Evolutionary conservation across 2,888 invertebrate genomes (phyloP).

Genomic region (Deroplatys truncata): DNA sequence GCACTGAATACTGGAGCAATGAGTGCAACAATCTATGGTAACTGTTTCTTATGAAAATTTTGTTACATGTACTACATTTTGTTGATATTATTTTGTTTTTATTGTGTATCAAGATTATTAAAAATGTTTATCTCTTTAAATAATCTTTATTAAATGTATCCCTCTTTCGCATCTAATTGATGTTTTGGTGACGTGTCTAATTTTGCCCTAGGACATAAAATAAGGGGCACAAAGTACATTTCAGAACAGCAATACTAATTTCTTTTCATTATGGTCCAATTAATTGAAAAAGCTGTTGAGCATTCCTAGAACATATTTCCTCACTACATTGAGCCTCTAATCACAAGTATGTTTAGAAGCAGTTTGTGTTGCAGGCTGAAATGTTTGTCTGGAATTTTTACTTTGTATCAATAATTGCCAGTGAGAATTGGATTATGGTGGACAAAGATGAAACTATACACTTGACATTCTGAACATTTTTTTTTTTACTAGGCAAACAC

Average conservation of each 20-base stretch:
- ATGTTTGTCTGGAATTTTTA: too few species aligned
- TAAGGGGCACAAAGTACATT: not conserved
- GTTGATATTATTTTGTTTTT: not conserved
- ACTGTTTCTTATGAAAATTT: not conserved
- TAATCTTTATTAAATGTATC: not conserved
- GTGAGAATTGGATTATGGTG: too few species aligned
- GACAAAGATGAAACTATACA: too few species aligned
- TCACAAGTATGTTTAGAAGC: too few species aligned
- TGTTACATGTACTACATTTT: not conserved
- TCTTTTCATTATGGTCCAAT: not conserved
- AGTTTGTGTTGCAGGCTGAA: too few species aligned
- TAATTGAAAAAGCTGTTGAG: not conserved
- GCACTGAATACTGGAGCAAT: not conserved
- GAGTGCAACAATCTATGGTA: not conserved
- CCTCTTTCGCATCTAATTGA: not conserved
- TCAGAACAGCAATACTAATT: not conserved
- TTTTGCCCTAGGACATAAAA: not conserved
- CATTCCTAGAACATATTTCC: too few species aligned
- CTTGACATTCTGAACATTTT: too few species aligned
- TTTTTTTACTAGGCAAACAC: too few species aligned
- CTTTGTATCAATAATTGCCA: too few species aligned
- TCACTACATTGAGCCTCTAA: too few species aligned
- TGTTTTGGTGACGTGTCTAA: not conserved
- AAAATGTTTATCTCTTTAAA: not conserved
- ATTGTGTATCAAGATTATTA: not conserved